Conservation (phyloP, 2,113 vertebrate genomes). For the Odobenus rosmarus region DNA sequence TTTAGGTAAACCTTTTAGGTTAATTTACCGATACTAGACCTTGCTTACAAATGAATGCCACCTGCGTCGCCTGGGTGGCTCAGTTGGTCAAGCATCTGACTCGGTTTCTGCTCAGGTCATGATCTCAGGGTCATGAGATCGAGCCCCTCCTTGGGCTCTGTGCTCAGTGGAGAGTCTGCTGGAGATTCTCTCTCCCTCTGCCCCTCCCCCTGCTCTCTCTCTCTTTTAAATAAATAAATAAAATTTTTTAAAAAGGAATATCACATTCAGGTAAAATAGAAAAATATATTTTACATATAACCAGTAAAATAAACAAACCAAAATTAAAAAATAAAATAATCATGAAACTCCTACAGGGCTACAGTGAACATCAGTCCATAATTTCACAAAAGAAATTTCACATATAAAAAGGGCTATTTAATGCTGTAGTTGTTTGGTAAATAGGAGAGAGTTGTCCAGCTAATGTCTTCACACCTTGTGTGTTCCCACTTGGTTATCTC, state of each 20-base stretch:
- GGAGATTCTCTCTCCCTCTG: background rate
- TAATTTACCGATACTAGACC: background rate
- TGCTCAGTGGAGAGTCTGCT: background rate
- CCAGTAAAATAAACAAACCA: background rate
- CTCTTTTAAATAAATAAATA: background rate
- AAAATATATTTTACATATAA: background rate
- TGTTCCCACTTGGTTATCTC: background rate
- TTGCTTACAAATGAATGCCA: conserved; percentile 1
- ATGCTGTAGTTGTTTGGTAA: background rate
- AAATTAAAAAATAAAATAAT: background rate
- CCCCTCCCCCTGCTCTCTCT: background rate
- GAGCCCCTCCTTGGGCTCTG: background rate
- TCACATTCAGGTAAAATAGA: background rate
- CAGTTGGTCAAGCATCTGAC: background rate
- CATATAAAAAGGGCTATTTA: background rate
- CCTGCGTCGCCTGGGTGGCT: background rate
- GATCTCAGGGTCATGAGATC: background rate
- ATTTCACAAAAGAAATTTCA: background rate
- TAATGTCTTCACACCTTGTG: background rate
- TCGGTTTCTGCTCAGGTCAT: background rate
- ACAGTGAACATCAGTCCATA: background rate
- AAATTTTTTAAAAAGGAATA: background rate
- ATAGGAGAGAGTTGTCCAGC: background rate
- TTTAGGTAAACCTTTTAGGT: background rate
- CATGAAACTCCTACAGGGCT: background rate